Evolutionary conservation across 2,888 invertebrate genomes (phyloP).

Genomic region (Hyalella azteca): DNA sequence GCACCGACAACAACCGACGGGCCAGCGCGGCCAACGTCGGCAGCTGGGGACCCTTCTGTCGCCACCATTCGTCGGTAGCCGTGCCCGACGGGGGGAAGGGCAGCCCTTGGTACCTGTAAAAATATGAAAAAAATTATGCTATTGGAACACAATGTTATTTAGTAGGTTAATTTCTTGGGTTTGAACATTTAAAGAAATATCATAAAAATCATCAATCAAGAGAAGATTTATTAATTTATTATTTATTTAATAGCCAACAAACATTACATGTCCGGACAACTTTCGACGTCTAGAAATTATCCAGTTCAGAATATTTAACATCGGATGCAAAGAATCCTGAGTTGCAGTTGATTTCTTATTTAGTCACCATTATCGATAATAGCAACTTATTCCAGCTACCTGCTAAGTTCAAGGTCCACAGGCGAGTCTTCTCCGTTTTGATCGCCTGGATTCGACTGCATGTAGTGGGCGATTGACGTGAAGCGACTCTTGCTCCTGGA

Average conservation of each 20-base stretch:
- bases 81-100: neutral
- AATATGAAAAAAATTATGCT: no score
- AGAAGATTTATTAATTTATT: no score
- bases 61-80: neutral
- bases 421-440: neutral
- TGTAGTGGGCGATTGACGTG: slow-evolving; percentile 12
- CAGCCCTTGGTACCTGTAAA: slow-evolving; percentile 16
- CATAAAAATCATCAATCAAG: no score
- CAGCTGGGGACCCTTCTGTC: neutral
- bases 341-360: no score
- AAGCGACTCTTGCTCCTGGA: neutral
- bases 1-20: neutral
- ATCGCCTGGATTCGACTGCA: slow-evolving; percentile 6
- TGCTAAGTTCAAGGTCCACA: neutral
- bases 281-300: no score
- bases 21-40: neutral
- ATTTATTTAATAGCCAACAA: no score
- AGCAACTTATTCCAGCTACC: neutral
- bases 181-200: no score
- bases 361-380: neutral
- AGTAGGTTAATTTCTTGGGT: no score
- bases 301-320: no score
- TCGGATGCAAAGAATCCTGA: no score
- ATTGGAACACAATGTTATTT: no score
- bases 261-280: no score